Conservation (phyloP, 2,888 invertebrate species). For the Xylophagus ater region DNA sequence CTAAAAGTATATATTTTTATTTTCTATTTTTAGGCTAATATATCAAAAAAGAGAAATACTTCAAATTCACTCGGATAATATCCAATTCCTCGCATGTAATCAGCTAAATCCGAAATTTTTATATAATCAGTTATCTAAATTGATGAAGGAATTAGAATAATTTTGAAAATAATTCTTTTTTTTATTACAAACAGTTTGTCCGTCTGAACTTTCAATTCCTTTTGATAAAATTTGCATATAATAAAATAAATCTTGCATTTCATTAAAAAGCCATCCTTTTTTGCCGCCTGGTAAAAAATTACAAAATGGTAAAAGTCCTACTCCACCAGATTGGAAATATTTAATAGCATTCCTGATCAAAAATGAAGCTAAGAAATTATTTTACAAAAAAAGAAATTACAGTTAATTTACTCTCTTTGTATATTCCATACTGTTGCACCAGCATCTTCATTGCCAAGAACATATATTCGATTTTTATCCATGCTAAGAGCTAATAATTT, state of each 20-base stretch:
- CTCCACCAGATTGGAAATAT: constrained; percentile 44
- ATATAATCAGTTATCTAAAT: constrained; percentile 42
- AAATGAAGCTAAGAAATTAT: too few species aligned
- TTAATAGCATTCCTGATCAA: constrained; percentile 44
- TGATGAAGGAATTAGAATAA: not conserved
- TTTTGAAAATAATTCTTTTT: constrained; percentile 1
- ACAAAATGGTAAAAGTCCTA: constrained; percentile 55
- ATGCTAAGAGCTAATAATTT: constrained; percentile 1
- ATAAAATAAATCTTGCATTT: constrained; percentile 64
- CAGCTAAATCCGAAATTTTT: constrained; percentile 54
- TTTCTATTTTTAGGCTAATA: not conserved
- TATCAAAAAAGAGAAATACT: constrained; percentile 35
- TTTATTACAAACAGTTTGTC: constrained; percentile 40
- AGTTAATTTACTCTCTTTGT: constrained; percentile 42
- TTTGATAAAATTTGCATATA: constrained; percentile 64
- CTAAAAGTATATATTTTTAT: constrained; percentile 29
- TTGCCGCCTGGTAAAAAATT: constrained; percentile 58
- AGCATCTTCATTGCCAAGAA: constrained; percentile 43
- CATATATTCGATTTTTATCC: constrained; percentile 44
- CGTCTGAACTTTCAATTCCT: constrained; percentile 53
- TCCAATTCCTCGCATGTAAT: constrained; percentile 62
- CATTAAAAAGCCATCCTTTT: constrained; percentile 57
- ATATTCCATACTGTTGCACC: constrained; percentile 48
- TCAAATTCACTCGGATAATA: constrained; percentile 65
- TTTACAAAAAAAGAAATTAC: not conserved